Evolutionary conservation across 1,140 invertebrate genomes (phyloP).

Genomic region (Atta texana): DNA sequence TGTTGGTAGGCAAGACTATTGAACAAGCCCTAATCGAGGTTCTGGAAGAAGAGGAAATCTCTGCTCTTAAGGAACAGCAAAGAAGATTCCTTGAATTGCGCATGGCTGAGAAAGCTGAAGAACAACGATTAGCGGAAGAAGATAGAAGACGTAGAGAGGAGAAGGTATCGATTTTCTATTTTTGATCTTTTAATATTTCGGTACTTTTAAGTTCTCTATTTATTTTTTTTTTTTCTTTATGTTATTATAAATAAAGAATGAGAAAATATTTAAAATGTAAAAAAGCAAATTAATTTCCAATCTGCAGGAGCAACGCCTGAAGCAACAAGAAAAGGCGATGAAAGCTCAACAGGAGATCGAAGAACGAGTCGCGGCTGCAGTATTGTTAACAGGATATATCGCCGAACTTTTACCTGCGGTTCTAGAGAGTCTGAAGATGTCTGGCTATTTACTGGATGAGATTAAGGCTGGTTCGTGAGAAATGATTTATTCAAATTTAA

Average conservation of each 20-base stretch:
- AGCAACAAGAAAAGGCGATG: slow-evolving; percentile 87
- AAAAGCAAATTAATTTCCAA: slow-evolving; percentile 7
- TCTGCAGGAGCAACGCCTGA: slow-evolving; percentile 86
- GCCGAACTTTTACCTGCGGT: slow-evolving; percentile 94
- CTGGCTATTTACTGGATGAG: slow-evolving; percentile 91
- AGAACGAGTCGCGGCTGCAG: slow-evolving; percentile 92
- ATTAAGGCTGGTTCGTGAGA: slow-evolving; percentile 88
- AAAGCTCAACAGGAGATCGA: slow-evolving; percentile 90
- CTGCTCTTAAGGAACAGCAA: slow-evolving; percentile 91
- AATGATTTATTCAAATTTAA: slow-evolving; percentile 64
- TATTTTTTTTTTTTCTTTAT: slow-evolving; percentile 11
- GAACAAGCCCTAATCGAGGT: slow-evolving; percentile 95
- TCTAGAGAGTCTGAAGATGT: slow-evolving; percentile 91
- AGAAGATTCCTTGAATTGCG: slow-evolving; percentile 92
- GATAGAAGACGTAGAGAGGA: slow-evolving; percentile 89
- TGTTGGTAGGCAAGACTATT: slow-evolving; percentile 94
- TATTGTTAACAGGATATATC: slow-evolving; percentile 94
- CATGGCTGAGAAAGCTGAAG: slow-evolving; percentile 92
- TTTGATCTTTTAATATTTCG: background rate
- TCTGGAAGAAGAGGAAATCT: slow-evolving; percentile 92
- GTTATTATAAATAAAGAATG: slow-evolving; percentile 10
- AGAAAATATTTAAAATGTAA: background rate
- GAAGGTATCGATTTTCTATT: slow-evolving; percentile 83
- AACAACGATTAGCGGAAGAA: slow-evolving; percentile 91
- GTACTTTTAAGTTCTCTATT: background rate